Conservation (phyloP, 2,113 vertebrate genomes). For the Notiomystis cincta region DNA sequence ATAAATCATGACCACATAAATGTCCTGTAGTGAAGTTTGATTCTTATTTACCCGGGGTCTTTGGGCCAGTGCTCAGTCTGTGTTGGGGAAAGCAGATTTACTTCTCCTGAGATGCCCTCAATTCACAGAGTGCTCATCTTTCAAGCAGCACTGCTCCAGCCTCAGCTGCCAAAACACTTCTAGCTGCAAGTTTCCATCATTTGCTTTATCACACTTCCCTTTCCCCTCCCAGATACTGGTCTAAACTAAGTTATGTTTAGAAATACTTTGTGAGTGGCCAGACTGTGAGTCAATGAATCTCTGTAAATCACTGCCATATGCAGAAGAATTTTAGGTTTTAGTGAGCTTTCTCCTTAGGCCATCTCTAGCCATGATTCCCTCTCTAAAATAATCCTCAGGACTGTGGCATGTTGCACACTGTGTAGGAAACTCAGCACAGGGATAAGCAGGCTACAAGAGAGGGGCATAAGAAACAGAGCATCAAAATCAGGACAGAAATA, state of each 20-base stretch:
- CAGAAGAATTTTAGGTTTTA: constrained; percentile 5
- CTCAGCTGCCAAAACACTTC: constrained; percentile 64
- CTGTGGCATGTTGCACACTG: fast-evolving
- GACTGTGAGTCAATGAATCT: constrained; percentile 27
- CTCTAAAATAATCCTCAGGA: background rate
- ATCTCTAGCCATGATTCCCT: background rate
- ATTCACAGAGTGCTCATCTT: constrained; percentile 69
- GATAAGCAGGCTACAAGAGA: background rate
- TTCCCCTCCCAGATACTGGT: constrained; percentile 33
- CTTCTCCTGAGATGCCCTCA: constrained; percentile 68
- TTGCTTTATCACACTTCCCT: constrained; percentile 59
- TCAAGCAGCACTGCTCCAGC: constrained; percentile 48
- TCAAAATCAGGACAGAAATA: background rate
- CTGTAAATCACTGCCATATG: constrained; percentile 37
- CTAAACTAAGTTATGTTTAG: constrained; percentile 46
- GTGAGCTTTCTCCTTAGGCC: background rate
- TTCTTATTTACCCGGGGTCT: constrained; percentile 73
- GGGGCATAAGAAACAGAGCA: background rate
- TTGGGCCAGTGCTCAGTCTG: constrained; percentile 66
- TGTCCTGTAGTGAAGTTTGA: constrained; percentile 68
- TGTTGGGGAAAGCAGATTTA: constrained; percentile 66
- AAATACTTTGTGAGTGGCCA: constrained; percentile 40
- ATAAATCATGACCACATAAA: constrained; percentile 70
- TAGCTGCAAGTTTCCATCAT: constrained; percentile 58
- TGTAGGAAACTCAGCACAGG: background rate